Evolutionary conservation across 2,113 vertebrate species (phyloP).

Genomic region (Istiophorus platypterus): DNA sequence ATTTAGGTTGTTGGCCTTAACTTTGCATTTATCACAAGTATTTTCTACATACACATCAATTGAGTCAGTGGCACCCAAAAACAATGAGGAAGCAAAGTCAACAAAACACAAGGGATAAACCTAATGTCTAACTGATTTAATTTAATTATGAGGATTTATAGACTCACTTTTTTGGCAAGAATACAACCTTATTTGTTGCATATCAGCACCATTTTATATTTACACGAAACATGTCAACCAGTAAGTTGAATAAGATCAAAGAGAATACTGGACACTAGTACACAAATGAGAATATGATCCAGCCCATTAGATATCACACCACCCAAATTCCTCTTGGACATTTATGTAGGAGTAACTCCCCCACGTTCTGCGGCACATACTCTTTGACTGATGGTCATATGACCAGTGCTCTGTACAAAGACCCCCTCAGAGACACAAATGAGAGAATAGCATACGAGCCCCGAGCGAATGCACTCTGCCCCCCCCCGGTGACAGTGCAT

Average conservation of each 20-base stretch:
- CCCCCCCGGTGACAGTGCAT: not conserved
- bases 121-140: too few relatives aligned
- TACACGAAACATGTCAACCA: not conserved
- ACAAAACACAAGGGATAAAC: too few relatives aligned
- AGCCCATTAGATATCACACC: not conserved
- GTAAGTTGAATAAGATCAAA: not conserved
- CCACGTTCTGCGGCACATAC: not conserved
- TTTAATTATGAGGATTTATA: too few relatives aligned
- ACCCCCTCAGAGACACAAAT: not conserved
- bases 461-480: not conserved
- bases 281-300: not conserved
- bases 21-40: too few relatives aligned
- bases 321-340: not conserved
- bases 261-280: not conserved
- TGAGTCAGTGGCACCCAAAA: too few relatives aligned
- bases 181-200: not conserved
- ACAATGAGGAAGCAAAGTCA: too few relatives aligned
- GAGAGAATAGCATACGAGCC: not conserved
- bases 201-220: not conserved
- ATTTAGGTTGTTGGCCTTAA: too few relatives aligned
- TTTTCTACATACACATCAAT: too few relatives aligned
- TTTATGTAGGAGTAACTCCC: not conserved
- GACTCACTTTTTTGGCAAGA: not conserved
- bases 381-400: not conserved
- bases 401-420: not conserved